Evolutionary conservation across 2,797 vertebrate species (phyloP), one percentile per base, ranked within the genome.

Genomic region (Coreius guichenoti): DNA sequence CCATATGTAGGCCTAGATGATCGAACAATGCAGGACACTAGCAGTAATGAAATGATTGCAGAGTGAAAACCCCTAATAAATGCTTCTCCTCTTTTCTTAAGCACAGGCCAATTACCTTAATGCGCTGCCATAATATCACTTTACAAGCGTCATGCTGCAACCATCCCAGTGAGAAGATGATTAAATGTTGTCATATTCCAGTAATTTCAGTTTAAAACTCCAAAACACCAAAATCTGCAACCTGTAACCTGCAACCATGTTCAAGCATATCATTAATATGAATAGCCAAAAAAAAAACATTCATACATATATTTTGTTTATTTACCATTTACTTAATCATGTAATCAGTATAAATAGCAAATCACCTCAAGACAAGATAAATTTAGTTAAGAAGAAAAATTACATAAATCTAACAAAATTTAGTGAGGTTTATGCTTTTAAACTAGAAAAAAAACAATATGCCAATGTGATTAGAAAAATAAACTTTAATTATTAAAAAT

Each of bases 91-190:
- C 80, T 87, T 86, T 87, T 86, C 82, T 72, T 69, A 84, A 90
- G 81, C 85, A 82, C 86, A 87, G 86, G 82, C 86, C 88, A 90
- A 90, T 89, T 90, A 88, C 78, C 43, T 88, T 90, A 88, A 91
- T 89, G 82, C 70, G 86, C 39, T 74, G 68, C 83, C 86, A 43
- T 78, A 87, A 89, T 73, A 84, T 88, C 85, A 77, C 80, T 74
- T 87, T 86, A 84, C 79, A 84, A 56, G 72, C 47, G n/a, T 84
- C 33, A 84, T 33, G 33, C 67, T 75, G 65, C 69, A 68, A 54
- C 81, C 56, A 29, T 21, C 58, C 84, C 67, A 58, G 74, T 54
- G 69, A 79, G 80, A 58, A 85, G 63, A 47, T 58, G 47, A 75
- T 84, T 87, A 84, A 82, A 86, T 83, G 68, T 84, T 61, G 31